Evolutionary conservation across 1,140 invertebrate species (phyloP).

Genomic region (Calephelis nemesis): DNA sequence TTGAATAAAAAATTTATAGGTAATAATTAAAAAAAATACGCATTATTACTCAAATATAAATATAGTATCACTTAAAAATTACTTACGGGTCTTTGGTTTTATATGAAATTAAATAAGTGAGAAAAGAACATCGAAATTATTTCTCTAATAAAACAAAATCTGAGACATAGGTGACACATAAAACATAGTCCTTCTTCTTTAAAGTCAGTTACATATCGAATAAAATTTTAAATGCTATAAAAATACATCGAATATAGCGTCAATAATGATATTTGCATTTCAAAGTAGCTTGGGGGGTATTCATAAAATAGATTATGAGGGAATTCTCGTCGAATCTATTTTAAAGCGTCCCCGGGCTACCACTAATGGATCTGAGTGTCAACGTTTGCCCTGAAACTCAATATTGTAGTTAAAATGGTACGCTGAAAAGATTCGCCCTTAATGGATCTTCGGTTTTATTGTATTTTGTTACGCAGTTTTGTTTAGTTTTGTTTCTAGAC

Average conservation of each 20-base stretch:
- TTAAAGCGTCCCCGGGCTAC: conserved; percentile 13
- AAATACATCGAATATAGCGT: background rate
- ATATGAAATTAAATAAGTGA: too few relatives aligned
- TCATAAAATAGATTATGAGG: conserved; percentile 9
- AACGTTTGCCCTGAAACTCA: conserved; percentile 29
- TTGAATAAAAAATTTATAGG: too few relatives aligned
- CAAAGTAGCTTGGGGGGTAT: background rate
- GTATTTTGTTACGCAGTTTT: conserved; percentile 21
- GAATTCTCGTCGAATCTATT: conserved; percentile 14
- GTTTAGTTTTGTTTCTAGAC: background rate
- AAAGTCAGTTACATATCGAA: too few relatives aligned
- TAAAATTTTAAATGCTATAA: too few relatives aligned
- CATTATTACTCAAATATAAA: too few relatives aligned
- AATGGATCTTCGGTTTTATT: conserved; percentile 28
- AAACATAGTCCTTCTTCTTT: too few relatives aligned
- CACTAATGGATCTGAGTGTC: conserved; percentile 25
- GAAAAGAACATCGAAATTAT: too few relatives aligned
- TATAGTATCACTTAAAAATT: too few relatives aligned
- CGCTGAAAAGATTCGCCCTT: conserved; percentile 22
- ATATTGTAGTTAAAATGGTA: conserved; percentile 28
- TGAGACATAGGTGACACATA: too few relatives aligned
- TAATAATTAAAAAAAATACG: too few relatives aligned
- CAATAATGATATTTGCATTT: conserved; percentile 11
- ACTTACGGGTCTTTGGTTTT: too few relatives aligned
- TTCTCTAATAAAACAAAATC: too few relatives aligned